Evolutionary conservation across 2,888 invertebrate genomes (phyloP), one percentile per base, ranked within the genome.

Genomic region (Harpalus rubripes): DNA sequence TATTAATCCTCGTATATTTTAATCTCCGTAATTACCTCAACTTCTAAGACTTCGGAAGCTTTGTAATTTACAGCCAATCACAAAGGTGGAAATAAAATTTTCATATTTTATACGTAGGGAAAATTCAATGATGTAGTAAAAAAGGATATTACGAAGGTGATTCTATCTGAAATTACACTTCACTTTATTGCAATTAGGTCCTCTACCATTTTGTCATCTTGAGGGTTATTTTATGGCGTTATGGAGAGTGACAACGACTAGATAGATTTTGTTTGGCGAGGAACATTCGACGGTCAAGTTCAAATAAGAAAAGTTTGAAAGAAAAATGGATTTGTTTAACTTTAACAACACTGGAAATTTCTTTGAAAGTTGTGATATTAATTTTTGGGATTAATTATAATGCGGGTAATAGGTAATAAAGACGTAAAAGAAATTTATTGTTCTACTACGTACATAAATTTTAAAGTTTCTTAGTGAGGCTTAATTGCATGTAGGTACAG

Each of bases 81-180:
- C 22, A 63, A 63, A 26, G 63, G 39, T 15, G 52, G 58, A 58
- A 58, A 58, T 56, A 58, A 78, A 44, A 78, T 78, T 68, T 68
- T 72, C 82, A 82, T 82, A 82, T 74, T 82, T 82, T 82, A 82
- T 58, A 72, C 72, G 32, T 39, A 39, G 82, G 12, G 12, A 44
- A 52, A 18, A 68, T 81, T 81, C 65, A 81, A 81, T 81, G 81
- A 81, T 68, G 81, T 68, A 68, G 59, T 72, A 74, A 82, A 82
- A 82, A 82, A 82, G 82, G 58, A 59, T 74, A 82, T 82, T 74
- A 82, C 58, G 58, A 58, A 58, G 72, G 58, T 56, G 82, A 82
- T 74, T 82, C 26, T 52, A 68, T 56, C 39, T 12, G 26, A 59
- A 82, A 82, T 82, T 68, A 72, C 68, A 52, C 68, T 81, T 63